Evolutionary conservation across 2,888 invertebrate species (phyloP).

Genomic region (Drosophila fulvimacula): DNA sequence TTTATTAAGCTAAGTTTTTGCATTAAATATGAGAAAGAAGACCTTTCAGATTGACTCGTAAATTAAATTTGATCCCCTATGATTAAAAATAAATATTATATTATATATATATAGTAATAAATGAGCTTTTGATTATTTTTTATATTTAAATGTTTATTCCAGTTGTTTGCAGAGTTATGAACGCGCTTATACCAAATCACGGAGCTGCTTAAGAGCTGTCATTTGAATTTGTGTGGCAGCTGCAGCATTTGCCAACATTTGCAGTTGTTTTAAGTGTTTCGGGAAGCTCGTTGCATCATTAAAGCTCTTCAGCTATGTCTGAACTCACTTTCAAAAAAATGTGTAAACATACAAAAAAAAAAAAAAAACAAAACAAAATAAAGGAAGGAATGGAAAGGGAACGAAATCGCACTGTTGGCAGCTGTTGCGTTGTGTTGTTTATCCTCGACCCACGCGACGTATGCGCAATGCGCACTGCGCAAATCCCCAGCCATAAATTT

Average conservation of each 20-base stretch:
- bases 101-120: too few species aligned
- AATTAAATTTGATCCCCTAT: too few species aligned
- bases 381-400: slow-evolving; percentile 11
- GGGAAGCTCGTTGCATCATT: slow-evolving; percentile 31
- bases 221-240: background rate
- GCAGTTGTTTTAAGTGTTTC: background rate
- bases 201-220: slow-evolving; percentile 1
- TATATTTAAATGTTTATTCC: too few species aligned
- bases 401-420: slow-evolving; percentile 5
- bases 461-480: slow-evolving; percentile 43
- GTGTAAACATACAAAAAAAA: slow-evolving; percentile 15
- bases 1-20: too few species aligned
- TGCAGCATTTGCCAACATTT: background rate
- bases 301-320: slow-evolving; percentile 8
- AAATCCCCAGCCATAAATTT: slow-evolving; percentile 39
- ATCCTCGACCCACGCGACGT: slow-evolving; percentile 45
- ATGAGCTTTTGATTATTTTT: too few species aligned
- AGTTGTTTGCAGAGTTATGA: background rate
- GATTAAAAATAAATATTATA: too few species aligned
- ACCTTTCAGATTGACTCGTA: too few species aligned
- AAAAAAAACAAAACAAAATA: slow-evolving; percentile 17
- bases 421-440: slow-evolving; percentile 6
- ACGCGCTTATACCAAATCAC: background rate
- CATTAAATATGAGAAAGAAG: too few species aligned
- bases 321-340: slow-evolving; percentile 55